Evolutionary conservation across 2,113 vertebrate genomes (phyloP), one percentile per base, ranked within the genome.

Genomic region (Crotalus helleri): DNA sequence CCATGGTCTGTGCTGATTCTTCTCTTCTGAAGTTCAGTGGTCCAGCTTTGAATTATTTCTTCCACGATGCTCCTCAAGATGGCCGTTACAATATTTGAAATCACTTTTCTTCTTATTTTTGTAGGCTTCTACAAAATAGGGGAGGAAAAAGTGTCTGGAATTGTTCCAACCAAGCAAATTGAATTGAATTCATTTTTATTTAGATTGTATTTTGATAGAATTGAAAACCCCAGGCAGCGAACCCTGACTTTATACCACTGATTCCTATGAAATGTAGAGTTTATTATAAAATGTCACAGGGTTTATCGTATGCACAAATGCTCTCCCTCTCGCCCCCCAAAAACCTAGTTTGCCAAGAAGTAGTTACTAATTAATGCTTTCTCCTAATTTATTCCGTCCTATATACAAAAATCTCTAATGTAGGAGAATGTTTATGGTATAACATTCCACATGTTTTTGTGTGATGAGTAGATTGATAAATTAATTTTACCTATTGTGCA

Each of bases 91-190:
- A 8, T 9, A 39, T 81, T 81, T 39, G 69, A 19, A 81, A 81
- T 69, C 61, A 19, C 69, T 74, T 33, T 33, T 39, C 2, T 17
- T 74, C 39, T 33, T 74, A 1, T 74, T 81, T 81, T 81, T 81
- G 33, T 81, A 4, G 74, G 33, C 74, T 44, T 44, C 74, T 44
- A 44, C 46, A 46, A 46, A 46, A 5, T 46, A 88, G 44, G 54
- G 85, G 69, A 95, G 96, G 94, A 92, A 95, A 89, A 95, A 97
- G 96, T 97, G 96, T 97, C 97, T 98, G 97, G 95, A 93, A 90
- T 93, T 94, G 91, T 93, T 95, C 90, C 61, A 95, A 24, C 64
- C 15, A 94, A 94, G 95, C 90, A 91, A 93, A 94, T 53, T 54
- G 86, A 93, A 94, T 4, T 12, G 49, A 11, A 69, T 44, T 46